These are phyloP conservation scores for Parnassius apollo DNA, from an alignment of 2,888 invertebrate species.

Conservation along the genomic window DNA sequence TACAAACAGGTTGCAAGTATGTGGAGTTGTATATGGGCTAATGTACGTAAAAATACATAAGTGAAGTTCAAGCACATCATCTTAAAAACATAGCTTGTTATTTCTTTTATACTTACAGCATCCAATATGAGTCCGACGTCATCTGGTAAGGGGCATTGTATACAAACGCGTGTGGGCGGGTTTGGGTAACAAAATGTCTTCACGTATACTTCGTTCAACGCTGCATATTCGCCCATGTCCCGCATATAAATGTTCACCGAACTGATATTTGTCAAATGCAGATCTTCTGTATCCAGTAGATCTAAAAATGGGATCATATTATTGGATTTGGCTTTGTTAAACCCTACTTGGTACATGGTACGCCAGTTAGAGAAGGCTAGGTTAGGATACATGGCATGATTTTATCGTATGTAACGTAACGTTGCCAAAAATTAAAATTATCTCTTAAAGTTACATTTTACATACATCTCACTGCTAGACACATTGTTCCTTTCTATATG, in stretches of 20 bases:
- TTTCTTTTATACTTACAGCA: slow-evolving; percentile 75
- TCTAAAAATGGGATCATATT: slow-evolving; percentile 57
- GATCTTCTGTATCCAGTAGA: slow-evolving; percentile 69
- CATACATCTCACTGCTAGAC: too few species aligned
- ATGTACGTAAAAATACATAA: too few species aligned
- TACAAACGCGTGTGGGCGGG: slow-evolving; percentile 93
- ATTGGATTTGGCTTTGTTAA: neutral
- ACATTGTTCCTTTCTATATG: too few species aligned
- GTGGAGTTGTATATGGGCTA: too few species aligned
- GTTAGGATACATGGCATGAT: too few species aligned
- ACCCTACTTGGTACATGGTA: too few species aligned
- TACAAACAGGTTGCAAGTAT: too few species aligned
- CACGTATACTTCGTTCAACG: slow-evolving; percentile 89
- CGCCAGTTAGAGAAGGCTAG: too few species aligned
- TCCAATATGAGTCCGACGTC: slow-evolving; percentile 89
- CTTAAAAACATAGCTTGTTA: neutral
- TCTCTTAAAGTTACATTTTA: too few species aligned
- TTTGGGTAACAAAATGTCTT: slow-evolving; percentile 87
- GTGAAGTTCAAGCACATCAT: too few species aligned
- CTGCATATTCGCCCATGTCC: slow-evolving; percentile 89
- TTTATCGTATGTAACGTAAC: too few species aligned
- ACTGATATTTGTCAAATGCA: slow-evolving; percentile 85
- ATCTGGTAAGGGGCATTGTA: slow-evolving; percentile 87
- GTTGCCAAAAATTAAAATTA: too few species aligned
- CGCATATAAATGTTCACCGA: slow-evolving; percentile 92